A percentile compares a stretch with the other conserved stretches of the same genome.
phyloP scores from a whole-genome alignment of 2,888 invertebrate genomes.

The Eremobia ochroleuca region DNA sequence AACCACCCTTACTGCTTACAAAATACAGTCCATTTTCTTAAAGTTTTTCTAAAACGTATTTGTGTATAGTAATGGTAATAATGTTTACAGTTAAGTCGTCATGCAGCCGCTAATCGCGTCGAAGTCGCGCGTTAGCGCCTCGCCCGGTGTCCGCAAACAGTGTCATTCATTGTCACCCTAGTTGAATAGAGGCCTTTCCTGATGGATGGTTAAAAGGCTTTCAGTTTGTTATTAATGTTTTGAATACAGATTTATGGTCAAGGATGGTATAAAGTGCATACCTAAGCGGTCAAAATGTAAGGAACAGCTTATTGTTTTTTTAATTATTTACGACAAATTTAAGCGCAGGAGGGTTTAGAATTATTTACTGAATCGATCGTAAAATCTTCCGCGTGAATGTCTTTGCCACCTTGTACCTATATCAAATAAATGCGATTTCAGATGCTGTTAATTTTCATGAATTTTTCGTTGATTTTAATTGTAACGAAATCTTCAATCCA shows the following conservation, averaged over 20 bases:
- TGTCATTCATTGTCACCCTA: slow-evolving; percentile 87
- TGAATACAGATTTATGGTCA: slow-evolving; percentile 16
- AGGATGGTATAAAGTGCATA: background rate
- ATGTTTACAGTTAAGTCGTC: slow-evolving; percentile 90
- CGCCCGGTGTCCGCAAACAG: slow-evolving; percentile 89
- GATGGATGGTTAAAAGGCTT: slow-evolving; percentile 65
- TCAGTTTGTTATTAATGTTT: slow-evolving; percentile 65
- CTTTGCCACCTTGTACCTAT: too few relatives aligned
- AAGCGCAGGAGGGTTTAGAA: too few relatives aligned
- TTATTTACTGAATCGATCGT: too few relatives aligned
- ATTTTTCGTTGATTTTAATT: background rate
- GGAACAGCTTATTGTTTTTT: too few relatives aligned
- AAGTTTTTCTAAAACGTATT: slow-evolving; percentile 48
- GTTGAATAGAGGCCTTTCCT: slow-evolving; percentile 82
- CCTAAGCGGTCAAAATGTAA: too few relatives aligned
- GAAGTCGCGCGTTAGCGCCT: slow-evolving; percentile 90
- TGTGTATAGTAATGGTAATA: slow-evolving; percentile 84
- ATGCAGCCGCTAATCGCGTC: slow-evolving; percentile 87
- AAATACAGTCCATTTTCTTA: slow-evolving; percentile 69
- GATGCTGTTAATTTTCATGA: background rate
- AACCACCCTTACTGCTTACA: slow-evolving; percentile 52
- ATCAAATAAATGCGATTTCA: background rate
- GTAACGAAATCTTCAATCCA: background rate
- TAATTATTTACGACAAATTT: too few relatives aligned
- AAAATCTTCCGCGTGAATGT: too few relatives aligned